phyloP scores from a whole-genome alignment of 2,797 vertebrate species.

The Scolopax rusticola region DNA sequence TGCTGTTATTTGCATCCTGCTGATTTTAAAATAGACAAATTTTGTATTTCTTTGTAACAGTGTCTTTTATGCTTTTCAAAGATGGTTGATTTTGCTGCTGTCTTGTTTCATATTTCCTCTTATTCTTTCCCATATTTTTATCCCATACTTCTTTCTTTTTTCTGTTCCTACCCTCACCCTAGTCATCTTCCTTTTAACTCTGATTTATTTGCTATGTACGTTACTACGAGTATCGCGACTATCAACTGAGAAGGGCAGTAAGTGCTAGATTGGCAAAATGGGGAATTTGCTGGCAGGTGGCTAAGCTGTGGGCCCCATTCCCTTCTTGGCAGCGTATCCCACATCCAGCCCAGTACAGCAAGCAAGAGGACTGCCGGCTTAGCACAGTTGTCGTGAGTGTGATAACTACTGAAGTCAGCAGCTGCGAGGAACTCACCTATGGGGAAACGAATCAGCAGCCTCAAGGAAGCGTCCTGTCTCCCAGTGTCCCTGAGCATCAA shows the following conservation, averaged over 20 bases:
- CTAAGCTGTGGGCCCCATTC: rapidly evolving
- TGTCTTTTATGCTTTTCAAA: background rate
- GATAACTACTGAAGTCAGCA: background rate
- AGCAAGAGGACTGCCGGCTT: background rate
- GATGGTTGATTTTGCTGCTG: background rate
- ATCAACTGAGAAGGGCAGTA: background rate
- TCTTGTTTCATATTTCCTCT: background rate
- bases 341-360: background rate
- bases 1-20: background rate
- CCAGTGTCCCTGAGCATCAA: background rate
- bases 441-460: background rate
- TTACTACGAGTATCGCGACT: background rate
- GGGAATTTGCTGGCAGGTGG: background rate
- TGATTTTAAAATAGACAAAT: background rate
- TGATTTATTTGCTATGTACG: background rate
- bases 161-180: background rate
- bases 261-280: background rate
- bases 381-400: background rate
- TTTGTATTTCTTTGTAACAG: background rate
- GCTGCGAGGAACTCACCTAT: background rate
- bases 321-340: background rate
- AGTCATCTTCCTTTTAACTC: background rate
- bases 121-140: background rate
- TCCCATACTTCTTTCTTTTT: background rate
- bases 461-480: background rate